Evolutionary conservation across 2,888 invertebrate genomes (phyloP), one percentile per base, ranked within the genome.

Genomic region (Macropis europaea): DNA sequence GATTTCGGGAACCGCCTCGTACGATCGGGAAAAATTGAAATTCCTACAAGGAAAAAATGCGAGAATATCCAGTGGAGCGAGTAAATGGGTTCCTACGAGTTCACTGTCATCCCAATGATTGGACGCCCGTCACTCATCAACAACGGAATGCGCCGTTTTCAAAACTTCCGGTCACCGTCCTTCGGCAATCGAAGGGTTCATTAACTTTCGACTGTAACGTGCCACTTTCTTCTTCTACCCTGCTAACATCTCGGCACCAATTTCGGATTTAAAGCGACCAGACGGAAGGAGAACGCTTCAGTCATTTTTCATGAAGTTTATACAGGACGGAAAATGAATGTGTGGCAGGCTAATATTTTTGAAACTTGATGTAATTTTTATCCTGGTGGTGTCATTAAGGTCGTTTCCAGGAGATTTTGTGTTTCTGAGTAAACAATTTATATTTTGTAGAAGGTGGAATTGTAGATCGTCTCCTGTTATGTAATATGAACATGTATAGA

Each of bases 21-120:
- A 57, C 56, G 57, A 70, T 72, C 54, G 61, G 57, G 70, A 79
- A 79, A 84, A 82, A 84, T 84, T 84, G 81, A 83, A 83, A 82
- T 84, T 83, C 81, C 76, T 73, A 32, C 11, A 48, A 50, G 67
- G 77, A 81, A 76, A 71, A 82, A 80, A 71, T 73, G 72, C 71
- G 81, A 30, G 69, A 66, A 74, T 76, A 81, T 73, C 60, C 66
- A 48, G 32, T 17, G 56, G 64, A 59, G 60, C 57, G 66, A 43
- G 63, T 60, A 66, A 57, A 48, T 50, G 59, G 53, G 59, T 56
- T 63, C 52, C 72, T 30, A 19, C 53, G 77, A 73, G 63, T 70
- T 56, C 66, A 63, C 82, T 82, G 79, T 82, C 82, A 82, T 82
- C 60, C 73, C 60, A 30, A 74, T 64, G 81, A 82, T 81, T 82